Base-by-base conservation (phyloP, 2,113 vertebrate species). In the Hypocryptadius cinnamomeus region DNA sequence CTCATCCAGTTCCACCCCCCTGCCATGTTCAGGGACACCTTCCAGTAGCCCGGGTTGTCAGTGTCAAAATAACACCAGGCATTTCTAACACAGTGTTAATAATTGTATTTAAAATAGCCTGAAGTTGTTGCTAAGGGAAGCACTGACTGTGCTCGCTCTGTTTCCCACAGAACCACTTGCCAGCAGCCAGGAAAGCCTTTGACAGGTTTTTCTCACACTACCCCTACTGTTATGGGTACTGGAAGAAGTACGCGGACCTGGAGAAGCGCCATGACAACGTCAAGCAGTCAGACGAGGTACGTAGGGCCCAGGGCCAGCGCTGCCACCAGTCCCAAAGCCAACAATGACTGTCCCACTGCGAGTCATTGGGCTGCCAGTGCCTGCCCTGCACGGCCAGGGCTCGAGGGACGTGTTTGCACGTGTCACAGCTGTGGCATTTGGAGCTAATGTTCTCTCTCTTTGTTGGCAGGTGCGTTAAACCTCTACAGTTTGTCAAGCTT, bases 151-250 rank as follows among this genome's bases (percentile, higher is more conserved):
- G 82, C n/a, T 10, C 13, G 0, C 37, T 15, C 6, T 97, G 10
- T 93, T 82, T 96, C 74, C 89, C 94, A 42, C 97, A 99, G 99
- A 99, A 99, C 97, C 97, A 98, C 65, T 93, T 99, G 50, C 68
- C 95, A 61, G 98, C 98, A 83, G 98, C 99, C 78, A 98, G 98
- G 90, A 98, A 98, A 87, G 97, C 99, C 5, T 99, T 99, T 97
- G 99, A 99, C 97, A 97, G 97, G 35, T 99, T 99, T 96, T 99
- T 99, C 94, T 96, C 98, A 3, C 98, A 98, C 50, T 99, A 99
- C 88, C 99, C 99, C 0, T 99, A 99, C 97, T 99, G 99, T 97
- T 99, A 99, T 81, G 99, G 99, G 69, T 99, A 99, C 89, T 99
- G 99, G 99, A 99, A 99, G 97, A 99, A 99, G 90, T 99, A 99